A percentile compares a stretch with the other conserved stretches of the same genome.
phyloP scores from a whole-genome alignment of 2,113 vertebrate species.

The Ptilorrhoa leucosticta region DNA sequence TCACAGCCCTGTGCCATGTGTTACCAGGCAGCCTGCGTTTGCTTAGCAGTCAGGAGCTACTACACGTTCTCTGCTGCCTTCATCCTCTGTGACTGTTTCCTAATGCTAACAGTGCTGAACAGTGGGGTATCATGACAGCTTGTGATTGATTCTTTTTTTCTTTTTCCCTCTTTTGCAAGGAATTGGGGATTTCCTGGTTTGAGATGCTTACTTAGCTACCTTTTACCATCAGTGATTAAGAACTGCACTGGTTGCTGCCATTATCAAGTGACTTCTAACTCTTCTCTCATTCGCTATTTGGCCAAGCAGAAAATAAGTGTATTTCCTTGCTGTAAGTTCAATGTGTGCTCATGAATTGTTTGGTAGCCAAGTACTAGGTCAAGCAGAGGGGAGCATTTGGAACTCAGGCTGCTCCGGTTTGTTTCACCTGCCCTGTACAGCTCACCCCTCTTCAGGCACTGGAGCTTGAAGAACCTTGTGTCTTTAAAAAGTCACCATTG shows the following conservation, averaged over 20 bases:
- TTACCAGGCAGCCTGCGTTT: slow-evolving; percentile 54
- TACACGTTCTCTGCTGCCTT: not conserved
- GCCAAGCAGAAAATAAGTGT: not conserved
- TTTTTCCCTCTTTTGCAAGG: not conserved
- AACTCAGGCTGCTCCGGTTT: not conserved
- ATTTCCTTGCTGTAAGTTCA: not conserved
- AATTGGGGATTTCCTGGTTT: not conserved
- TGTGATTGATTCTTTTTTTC: not conserved
- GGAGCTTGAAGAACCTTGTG: not conserved
- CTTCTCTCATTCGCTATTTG: not conserved
- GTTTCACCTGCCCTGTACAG: not conserved
- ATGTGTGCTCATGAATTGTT: not conserved
- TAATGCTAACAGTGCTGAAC: slow-evolving; percentile 36
- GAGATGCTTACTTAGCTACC: not conserved
- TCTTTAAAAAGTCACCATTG: not conserved
- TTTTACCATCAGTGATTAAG: not conserved
- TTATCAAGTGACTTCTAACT: not conserved
- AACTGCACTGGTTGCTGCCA: not conserved
- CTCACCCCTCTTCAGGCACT: not conserved
- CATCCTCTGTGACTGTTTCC: slow-evolving; percentile 34
- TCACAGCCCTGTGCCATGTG: slow-evolving; percentile 25
- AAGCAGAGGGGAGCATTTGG: not conserved
- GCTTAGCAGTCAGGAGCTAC: slow-evolving; percentile 21
- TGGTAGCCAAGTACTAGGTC: not conserved
- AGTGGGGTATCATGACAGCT: slow-evolving; percentile 27